Percentiles rank a stretch among this genome's conserved stretches.
Evolutionary conservation across 64 coral and sea anemone genomes (phyloP).

Genomic region (Trachythela sp.): DNA sequence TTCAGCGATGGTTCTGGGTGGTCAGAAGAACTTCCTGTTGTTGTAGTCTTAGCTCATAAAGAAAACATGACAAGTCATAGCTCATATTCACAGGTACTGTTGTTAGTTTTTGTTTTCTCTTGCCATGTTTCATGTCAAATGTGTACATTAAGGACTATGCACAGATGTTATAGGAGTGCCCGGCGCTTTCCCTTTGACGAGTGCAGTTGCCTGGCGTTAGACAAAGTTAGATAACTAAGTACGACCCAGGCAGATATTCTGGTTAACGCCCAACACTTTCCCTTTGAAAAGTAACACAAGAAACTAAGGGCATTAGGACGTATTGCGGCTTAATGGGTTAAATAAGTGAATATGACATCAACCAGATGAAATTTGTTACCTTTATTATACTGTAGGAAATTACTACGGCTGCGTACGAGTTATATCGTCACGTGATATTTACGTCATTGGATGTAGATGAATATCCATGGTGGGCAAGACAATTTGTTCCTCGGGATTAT

Average conservation of each 20-base stretch:
- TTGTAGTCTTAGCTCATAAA: slow-evolving; percentile 30
- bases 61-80: slow-evolving; percentile 52
- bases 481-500: slow-evolving; percentile 87
- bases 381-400: slow-evolving; percentile 51
- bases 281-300: no score
- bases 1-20: slow-evolving; percentile 5
- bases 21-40: slow-evolving; percentile 41
- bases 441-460: slow-evolving; percentile 84
- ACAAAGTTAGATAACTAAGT: no score
- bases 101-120: neutral
- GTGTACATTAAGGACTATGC: no score
- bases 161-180: no score
- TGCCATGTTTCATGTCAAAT: neutral
- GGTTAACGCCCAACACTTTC: neutral
- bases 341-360: no score
- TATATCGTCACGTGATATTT: slow-evolving; percentile 84
- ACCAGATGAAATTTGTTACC: no score
- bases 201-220: no score
- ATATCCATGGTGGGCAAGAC: slow-evolving; percentile 86
- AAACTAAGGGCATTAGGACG: no score
- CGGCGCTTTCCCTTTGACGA: no score
- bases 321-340: no score
- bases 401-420: slow-evolving; percentile 66
- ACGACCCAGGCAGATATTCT: no score
- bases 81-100: slow-evolving; percentile 30